These are phyloP conservation scores for Agriopis leucophaearia DNA, from an alignment of 2,888 invertebrate species.

Conservation along the genomic window DNA sequence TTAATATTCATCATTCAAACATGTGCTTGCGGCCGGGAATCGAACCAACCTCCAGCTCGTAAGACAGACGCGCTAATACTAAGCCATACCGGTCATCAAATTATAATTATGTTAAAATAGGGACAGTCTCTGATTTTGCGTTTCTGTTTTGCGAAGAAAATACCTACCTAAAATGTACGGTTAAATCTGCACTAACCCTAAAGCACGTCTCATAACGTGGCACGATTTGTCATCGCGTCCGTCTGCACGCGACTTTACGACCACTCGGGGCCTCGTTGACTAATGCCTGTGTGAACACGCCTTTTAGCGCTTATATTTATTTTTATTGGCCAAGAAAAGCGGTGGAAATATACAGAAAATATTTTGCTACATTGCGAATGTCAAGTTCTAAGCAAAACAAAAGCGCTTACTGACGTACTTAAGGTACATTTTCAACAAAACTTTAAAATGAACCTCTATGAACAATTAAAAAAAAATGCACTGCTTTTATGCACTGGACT, in stretches of 20 bases:
- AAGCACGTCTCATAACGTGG: slow-evolving; percentile 6
- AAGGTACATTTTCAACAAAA: background rate
- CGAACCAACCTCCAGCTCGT: too few species aligned
- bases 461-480: too few species aligned
- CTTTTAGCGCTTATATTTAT: slow-evolving; percentile 33
- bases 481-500: too few species aligned
- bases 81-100: too few species aligned
- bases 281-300: slow-evolving; percentile 37
- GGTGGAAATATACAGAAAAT: background rate
- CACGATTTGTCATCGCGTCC: slow-evolving; percentile 36
- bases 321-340: slow-evolving; percentile 15
- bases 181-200: slow-evolving; percentile 8
- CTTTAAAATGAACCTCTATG: background rate
- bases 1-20: too few species aligned
- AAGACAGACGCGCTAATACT: too few species aligned
- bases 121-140: too few species aligned
- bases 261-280: slow-evolving; percentile 32
- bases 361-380: background rate
- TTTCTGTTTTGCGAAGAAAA: background rate
- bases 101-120: too few species aligned
- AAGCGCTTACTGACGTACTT: background rate
- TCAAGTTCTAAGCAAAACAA: background rate
- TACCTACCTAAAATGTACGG: background rate
- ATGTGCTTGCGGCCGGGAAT: too few species aligned
- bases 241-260: slow-evolving; percentile 41